Percentiles rank a stretch among this genome's conserved stretches.
These are phyloP conservation scores for Syngnathus acus DNA, from an alignment of 2,797 vertebrate genomes.

Conservation along the genomic window DNA sequence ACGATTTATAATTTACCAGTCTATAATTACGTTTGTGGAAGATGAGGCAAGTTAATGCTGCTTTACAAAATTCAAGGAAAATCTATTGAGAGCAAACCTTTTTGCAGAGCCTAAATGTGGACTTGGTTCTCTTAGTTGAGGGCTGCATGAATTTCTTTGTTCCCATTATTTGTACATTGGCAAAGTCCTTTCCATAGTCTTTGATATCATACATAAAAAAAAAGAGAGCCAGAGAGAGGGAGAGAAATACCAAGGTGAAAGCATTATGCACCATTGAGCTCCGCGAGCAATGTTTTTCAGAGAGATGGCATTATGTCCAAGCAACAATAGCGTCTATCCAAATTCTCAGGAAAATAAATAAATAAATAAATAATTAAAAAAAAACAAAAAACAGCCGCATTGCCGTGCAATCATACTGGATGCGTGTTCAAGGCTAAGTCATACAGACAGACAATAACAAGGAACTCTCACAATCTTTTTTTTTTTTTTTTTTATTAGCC, in stretches of 20 bases:
- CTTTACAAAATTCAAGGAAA: neutral
- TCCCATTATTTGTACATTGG: slow-evolving; percentile 4
- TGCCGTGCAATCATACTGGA: slow-evolving; percentile 11
- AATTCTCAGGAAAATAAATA: neutral
- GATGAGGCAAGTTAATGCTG: neutral
- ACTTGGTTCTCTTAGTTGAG: neutral
- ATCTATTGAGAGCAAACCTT: neutral
- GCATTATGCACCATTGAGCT: slow-evolving; percentile 39
- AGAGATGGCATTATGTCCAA: slow-evolving; percentile 29
- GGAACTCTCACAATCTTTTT: neutral
- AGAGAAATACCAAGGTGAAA: slow-evolving; percentile 48
- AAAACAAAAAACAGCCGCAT: slow-evolving; percentile 12
- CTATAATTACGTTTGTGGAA: neutral
- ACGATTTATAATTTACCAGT: neutral
- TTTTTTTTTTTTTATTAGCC: neutral
- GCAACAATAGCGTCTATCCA: slow-evolving; percentile 34
- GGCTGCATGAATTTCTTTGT: slow-evolving; percentile 16
- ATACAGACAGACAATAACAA: neutral
- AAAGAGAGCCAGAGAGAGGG: neutral
- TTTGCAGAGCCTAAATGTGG: neutral
- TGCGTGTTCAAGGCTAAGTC: slow-evolving; percentile 7
- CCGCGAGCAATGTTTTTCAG: slow-evolving; percentile 33
- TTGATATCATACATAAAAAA: slow-evolving; percentile 22
- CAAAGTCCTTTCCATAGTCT: slow-evolving; percentile 1
- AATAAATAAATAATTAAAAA: neutral